Conservation (phyloP, 2,113 vertebrate genomes). For the Rhea americana region DNA sequence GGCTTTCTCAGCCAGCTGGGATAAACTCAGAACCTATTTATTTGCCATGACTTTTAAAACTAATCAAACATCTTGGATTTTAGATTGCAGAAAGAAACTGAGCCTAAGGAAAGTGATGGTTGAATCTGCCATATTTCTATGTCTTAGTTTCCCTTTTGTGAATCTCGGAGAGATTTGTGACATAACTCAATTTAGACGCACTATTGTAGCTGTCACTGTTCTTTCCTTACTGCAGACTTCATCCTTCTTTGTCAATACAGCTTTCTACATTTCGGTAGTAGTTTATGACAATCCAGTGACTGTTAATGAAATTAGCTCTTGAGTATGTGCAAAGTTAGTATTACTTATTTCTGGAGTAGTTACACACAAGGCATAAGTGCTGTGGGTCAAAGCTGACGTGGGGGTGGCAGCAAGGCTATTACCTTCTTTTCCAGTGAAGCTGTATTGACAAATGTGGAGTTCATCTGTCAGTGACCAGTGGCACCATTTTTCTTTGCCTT, state of each 20-base stretch:
- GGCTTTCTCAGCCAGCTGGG: neutral
- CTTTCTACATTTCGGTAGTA: neutral
- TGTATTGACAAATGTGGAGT: slow-evolving; percentile 57
- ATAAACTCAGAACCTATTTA: neutral
- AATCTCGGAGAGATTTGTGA: neutral
- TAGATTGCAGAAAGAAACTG: neutral
- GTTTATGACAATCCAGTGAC: neutral
- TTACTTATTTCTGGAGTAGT: neutral
- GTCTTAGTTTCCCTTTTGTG: neutral
- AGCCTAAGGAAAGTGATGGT: neutral
- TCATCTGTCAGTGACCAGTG: slow-evolving; percentile 62
- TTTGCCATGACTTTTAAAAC: neutral
- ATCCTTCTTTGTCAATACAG: neutral
- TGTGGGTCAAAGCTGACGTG: neutral
- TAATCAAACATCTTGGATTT: neutral
- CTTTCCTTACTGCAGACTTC: neutral
- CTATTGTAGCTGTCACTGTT: neutral
- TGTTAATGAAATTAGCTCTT: neutral
- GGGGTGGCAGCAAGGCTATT: neutral
- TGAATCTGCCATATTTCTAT: neutral
- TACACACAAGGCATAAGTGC: neutral
- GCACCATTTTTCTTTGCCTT: slow-evolving; percentile 72
- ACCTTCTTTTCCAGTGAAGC: neutral
- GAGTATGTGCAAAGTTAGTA: neutral
- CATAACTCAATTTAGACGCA: neutral